phyloP scores from a whole-genome alignment of 2,113 vertebrate species.

The Platysternon megacephalum region DNA sequence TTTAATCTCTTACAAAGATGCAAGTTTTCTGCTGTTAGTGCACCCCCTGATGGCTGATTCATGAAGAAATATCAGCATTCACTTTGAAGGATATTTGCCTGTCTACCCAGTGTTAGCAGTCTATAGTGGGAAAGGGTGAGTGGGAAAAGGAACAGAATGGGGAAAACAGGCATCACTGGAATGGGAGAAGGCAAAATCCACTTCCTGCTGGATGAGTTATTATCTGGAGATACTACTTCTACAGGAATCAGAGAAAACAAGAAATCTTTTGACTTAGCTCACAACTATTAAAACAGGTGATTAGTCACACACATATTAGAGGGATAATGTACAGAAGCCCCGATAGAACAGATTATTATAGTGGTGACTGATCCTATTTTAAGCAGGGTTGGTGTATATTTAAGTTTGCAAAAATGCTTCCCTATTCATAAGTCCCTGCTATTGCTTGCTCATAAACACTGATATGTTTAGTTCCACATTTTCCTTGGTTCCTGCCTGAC shows the following conservation, averaged over 20 bases:
- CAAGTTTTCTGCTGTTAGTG: background rate
- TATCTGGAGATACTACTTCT: background rate
- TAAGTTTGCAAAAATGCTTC: background rate
- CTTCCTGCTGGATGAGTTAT: background rate
- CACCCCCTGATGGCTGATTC: background rate
- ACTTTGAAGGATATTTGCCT: background rate
- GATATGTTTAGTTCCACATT: background rate
- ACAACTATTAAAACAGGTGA: background rate
- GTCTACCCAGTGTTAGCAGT: background rate
- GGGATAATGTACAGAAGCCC: background rate
- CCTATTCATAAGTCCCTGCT: background rate
- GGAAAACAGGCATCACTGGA: background rate
- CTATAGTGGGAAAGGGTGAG: rapidly evolving
- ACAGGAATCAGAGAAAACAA: background rate
- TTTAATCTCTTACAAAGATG: background rate
- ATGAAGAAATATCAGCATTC: background rate
- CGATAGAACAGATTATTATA: background rate
- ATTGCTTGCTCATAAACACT: background rate
- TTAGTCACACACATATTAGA: background rate
- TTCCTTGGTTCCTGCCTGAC: background rate
- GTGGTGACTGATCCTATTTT: background rate
- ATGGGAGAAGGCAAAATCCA: background rate
- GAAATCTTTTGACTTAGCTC: background rate
- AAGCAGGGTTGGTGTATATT: background rate
- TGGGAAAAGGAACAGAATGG: background rate